Percentiles rank a stretch among this genome's conserved stretches.
Evolutionary conservation across 2,113 vertebrate species (phyloP).

Genomic region (Amazona guildingii): DNA sequence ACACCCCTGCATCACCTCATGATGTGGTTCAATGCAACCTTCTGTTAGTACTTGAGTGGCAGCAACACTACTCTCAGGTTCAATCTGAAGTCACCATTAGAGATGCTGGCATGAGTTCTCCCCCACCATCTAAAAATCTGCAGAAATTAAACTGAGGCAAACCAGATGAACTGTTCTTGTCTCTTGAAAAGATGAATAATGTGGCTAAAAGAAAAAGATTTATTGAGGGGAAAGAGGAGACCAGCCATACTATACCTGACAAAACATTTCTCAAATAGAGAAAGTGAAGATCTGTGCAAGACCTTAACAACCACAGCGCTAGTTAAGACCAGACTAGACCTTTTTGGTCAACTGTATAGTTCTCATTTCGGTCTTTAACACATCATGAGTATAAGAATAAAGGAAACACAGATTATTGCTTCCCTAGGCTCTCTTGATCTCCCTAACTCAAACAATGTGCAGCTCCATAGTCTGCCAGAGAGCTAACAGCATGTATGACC

Average conservation of each 20-base stretch:
- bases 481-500: not conserved
- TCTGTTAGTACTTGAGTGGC: not conserved
- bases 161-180: not conserved
- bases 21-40: not conserved
- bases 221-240: not conserved
- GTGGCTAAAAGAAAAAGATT: not conserved
- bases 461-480: not conserved
- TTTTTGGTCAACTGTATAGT: not conserved
- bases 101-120: not conserved
- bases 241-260: fast-evolving
- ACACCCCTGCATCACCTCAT: not conserved
- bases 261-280: not conserved
- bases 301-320: not conserved
- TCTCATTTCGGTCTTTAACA: not conserved
- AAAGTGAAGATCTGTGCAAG: not conserved
- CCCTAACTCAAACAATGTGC: not conserved
- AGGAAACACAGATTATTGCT: not conserved
- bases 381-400: not conserved
- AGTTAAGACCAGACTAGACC: not conserved
- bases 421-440: not conserved
- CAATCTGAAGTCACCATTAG: not conserved
- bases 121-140: not conserved
- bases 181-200: not conserved
- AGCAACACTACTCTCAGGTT: not conserved
- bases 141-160: not conserved